Conservation (phyloP, 1,140 invertebrate genomes). For the Oppia nitens region DNA sequence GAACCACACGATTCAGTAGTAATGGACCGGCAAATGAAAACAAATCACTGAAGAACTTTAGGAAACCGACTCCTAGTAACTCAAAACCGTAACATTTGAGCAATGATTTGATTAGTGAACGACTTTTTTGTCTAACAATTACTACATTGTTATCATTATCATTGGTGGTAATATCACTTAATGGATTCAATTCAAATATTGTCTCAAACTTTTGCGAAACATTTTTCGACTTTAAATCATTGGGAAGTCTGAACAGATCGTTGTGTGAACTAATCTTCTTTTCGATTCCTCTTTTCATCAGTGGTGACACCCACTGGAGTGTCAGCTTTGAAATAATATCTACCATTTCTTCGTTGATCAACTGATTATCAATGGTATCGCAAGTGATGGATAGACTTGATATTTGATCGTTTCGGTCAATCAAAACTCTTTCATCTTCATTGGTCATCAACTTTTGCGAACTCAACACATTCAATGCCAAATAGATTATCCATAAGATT, state of each 20-base stretch:
- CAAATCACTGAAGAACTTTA: conserved; percentile 66
- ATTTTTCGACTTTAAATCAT: conserved; percentile 39
- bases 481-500: neutral
- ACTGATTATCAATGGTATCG: neutral
- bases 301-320: conserved; percentile 70
- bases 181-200: conserved; percentile 3
- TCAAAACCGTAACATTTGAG: conserved; percentile 63
- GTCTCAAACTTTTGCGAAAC: conserved; percentile 8
- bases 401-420: neutral
- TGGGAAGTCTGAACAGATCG: conserved; percentile 71
- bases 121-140: neutral
- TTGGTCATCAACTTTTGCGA: neutral
- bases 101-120: conserved; percentile 45
- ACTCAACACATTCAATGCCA: neutral
- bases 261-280: conserved; percentile 47
- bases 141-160: neutral
- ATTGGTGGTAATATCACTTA: conserved; percentile 36
- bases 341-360: conserved; percentile 43
- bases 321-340: conserved; percentile 51
- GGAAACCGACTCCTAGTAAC: conserved; percentile 71
- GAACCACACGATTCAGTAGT: conserved; percentile 61
- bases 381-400: neutral
- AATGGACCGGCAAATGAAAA: conserved; percentile 73
- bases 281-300: conserved; percentile 64
- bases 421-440: neutral